These are phyloP conservation scores for Globodera rostochiensis DNA, from an alignment of 1,140 invertebrate species.

Conservation along the genomic window DNA sequence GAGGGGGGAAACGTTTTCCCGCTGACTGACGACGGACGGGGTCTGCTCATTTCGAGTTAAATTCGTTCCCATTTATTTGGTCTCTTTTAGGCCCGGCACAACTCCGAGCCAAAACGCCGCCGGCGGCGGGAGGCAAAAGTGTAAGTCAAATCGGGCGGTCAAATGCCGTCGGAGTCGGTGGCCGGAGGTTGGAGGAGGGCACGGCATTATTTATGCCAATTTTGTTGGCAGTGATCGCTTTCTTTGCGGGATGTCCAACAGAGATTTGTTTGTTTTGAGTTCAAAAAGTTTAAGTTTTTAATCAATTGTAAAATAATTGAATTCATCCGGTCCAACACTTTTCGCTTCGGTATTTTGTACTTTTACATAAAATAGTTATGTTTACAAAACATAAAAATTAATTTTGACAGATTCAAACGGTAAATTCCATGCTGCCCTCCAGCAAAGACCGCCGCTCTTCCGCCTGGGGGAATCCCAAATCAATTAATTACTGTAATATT, in stretches of 20 bases:
- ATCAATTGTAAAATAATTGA: too few relatives aligned
- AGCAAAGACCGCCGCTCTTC: constrained; percentile 50
- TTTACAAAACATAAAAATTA: not conserved
- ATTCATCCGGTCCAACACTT: too few relatives aligned
- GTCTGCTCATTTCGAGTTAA: not conserved
- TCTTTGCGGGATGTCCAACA: not conserved
- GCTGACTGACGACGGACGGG: not conserved
- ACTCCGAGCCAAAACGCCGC: not conserved
- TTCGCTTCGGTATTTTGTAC: too few relatives aligned
- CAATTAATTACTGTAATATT: too few relatives aligned
- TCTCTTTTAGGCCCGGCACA: not conserved
- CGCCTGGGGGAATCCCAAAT: not conserved
- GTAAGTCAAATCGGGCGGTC: not conserved
- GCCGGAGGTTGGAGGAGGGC: not conserved
- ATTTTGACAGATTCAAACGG: constrained; percentile 30
- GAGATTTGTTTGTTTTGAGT: too few relatives aligned
- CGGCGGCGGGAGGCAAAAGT: not conserved
- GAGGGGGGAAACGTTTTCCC: not conserved
- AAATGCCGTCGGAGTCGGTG: not conserved
- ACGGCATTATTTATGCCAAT: not conserved
- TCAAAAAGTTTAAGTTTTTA: too few relatives aligned
- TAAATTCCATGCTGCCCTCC: constrained; percentile 55
- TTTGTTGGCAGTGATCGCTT: not conserved
- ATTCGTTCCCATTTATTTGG: not conserved
- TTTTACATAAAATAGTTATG: too few relatives aligned